Evolutionary conservation across 2,113 vertebrate species (phyloP), one percentile per base, ranked within the genome.

Genomic region (Cyanoderma ruficeps): DNA sequence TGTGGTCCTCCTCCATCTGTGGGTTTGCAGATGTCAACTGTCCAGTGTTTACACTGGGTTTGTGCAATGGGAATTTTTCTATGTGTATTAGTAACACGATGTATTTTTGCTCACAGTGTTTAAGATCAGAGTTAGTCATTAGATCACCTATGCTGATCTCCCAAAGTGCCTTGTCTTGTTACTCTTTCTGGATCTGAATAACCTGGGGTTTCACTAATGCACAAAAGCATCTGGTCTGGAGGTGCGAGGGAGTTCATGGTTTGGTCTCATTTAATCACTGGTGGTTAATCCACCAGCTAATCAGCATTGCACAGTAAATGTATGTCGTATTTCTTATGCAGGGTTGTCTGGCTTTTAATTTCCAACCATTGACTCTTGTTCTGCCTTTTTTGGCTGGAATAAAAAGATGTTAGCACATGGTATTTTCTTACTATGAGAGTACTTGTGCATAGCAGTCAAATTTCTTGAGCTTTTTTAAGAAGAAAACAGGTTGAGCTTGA

Each of bases 401-500:
- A 93, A 90, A 96, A 96, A 70, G 8, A 4, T 20, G 70, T 53
- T 50, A 82, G 63, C 53, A 77, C 70, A 61, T 1, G 1, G 27
- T 90, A 83, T 96, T 93, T 95, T 96, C 94, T 96, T 95, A 72
- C 63, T 83, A 42, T n/a, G 55, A 88, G 75, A 94, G 82, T 85
- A 91, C 91, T 93, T 97, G 95, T 85, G 63, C 90, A 84, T 89
- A 91, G 91, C 94, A 96, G 91, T 97, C 95, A 96, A 96, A 96
- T 97, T 77, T 96, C 87, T 93, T 61, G 61, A 88, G 80, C 90
- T 91, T 97, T 96, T 96, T 96, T 53, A 94, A 95, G 87, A 93
- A 93, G 70, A 96, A 96, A 95, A 95, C 93, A 95, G 91, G 94
- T 96, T 94, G 93, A 96, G 70, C 96, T 96, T 97, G 94, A 96